Evolutionary conservation across 37 sponge, comb jelly and placozoan species (phyloP).

Genomic region (Petrosia ficiformis): DNA sequence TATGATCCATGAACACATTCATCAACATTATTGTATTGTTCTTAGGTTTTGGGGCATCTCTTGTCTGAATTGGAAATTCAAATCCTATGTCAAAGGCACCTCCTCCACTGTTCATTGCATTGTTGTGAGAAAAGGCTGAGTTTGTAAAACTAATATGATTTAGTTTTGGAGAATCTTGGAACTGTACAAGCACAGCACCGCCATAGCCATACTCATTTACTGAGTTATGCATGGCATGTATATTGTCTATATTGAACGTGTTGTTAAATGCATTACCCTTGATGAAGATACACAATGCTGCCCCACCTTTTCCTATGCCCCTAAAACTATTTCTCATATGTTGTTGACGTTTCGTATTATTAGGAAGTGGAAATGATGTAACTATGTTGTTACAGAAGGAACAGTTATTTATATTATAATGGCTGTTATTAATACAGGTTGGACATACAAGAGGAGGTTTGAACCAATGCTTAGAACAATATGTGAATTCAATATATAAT

Average conservation of each 20-base stretch:
- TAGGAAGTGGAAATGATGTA: no score
- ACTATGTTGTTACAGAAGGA: no score
- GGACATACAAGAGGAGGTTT: no score
- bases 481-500: not conserved
- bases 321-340: not conserved
- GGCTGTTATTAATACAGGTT: not conserved
- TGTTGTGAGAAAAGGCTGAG: not conserved
- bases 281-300: not conserved
- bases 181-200: not conserved
- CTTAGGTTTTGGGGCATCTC: not conserved
- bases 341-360: no score
- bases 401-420: not conserved
- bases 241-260: not conserved
- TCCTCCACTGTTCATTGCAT: not conserved
- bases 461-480: not conserved
- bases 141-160: not conserved
- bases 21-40: not conserved
- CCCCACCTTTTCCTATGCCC: not conserved
- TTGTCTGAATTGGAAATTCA: not conserved
- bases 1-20: not conserved
- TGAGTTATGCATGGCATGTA: not conserved
- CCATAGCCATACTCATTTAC: not conserved
- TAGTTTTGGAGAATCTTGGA: not conserved
- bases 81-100: not conserved
- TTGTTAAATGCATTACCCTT: not conserved